Conservation (phyloP, 2,113 vertebrate genomes). For the Passerina amoena region DNA sequence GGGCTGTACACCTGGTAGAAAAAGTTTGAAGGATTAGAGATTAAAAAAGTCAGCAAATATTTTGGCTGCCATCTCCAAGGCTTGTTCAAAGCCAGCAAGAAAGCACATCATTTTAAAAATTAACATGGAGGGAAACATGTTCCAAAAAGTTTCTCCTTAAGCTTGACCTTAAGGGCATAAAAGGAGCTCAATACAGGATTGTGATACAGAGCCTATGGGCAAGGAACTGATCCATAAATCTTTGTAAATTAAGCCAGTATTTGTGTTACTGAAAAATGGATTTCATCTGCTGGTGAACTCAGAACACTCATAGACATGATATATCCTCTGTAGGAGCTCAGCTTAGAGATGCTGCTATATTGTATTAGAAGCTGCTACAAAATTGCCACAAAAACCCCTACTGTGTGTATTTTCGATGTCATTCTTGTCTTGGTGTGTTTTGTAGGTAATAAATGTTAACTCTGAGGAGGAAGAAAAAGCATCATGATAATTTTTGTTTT, state of each 20-base stretch:
- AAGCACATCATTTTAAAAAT: not conserved
- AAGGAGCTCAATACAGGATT: not conserved
- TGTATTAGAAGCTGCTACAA: not conserved
- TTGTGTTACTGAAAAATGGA: conserved; percentile 12
- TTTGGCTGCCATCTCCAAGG: not conserved
- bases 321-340: not conserved
- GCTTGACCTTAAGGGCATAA: not conserved
- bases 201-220: not conserved
- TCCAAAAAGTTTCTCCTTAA: not conserved
- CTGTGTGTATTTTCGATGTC: not conserved
- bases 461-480: not conserved
- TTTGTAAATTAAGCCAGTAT: conserved; percentile 7
- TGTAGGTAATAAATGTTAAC: not conserved
- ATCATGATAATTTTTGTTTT: not conserved
- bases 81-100: not conserved
- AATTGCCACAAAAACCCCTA: not conserved
- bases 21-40: not conserved
- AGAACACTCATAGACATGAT: not conserved
- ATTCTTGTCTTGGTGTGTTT: not conserved
- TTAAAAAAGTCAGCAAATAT: not conserved
- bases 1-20: not conserved
- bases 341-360: not conserved
- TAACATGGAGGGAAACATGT: not conserved
- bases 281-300: conserved; percentile 6
- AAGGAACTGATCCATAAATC: conserved; percentile 48